These are phyloP conservation scores for Dipodomys spectabilis DNA, from an alignment of 2,113 vertebrate species.

Conservation along the genomic window DNA sequence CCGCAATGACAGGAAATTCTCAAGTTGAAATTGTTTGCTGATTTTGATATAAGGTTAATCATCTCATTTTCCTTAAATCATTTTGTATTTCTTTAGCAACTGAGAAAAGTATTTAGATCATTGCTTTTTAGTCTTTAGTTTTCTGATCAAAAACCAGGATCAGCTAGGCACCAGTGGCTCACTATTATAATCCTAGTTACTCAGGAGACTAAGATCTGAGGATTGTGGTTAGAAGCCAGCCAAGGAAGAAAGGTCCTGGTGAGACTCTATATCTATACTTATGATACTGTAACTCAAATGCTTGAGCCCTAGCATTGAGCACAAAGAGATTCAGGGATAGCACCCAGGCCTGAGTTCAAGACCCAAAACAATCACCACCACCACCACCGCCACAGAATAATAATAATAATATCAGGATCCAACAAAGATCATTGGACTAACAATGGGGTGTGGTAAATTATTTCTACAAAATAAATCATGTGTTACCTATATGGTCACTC, in stretches of 20 bases:
- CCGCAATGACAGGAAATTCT: constrained; percentile 58
- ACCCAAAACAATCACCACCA: too few relatives aligned
- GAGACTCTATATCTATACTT: too few relatives aligned
- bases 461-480: constrained; percentile 12
- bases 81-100: constrained; percentile 56
- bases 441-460: constrained; percentile 19
- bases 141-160: not conserved
- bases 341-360: too few relatives aligned
- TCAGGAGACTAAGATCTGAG: too few relatives aligned
- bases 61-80: constrained; percentile 68
- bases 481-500: not conserved
- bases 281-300: too few relatives aligned
- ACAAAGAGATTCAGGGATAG: too few relatives aligned
- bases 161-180: too few relatives aligned
- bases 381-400: too few relatives aligned
- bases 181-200: too few relatives aligned
- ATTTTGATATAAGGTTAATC: constrained; percentile 67
- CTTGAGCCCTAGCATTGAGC: too few relatives aligned
- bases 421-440: constrained; percentile 45
- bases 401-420: not conserved
- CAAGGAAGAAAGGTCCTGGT: too few relatives aligned
- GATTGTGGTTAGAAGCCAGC: too few relatives aligned
- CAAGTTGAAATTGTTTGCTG: constrained; percentile 62
- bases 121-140: not conserved
- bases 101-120: constrained; percentile 41